Percentiles rank a stretch among this genome's conserved stretches.
phyloP scores from a whole-genome alignment of 2,797 vertebrate species.

The Melanotaenia nigrans region DNA sequence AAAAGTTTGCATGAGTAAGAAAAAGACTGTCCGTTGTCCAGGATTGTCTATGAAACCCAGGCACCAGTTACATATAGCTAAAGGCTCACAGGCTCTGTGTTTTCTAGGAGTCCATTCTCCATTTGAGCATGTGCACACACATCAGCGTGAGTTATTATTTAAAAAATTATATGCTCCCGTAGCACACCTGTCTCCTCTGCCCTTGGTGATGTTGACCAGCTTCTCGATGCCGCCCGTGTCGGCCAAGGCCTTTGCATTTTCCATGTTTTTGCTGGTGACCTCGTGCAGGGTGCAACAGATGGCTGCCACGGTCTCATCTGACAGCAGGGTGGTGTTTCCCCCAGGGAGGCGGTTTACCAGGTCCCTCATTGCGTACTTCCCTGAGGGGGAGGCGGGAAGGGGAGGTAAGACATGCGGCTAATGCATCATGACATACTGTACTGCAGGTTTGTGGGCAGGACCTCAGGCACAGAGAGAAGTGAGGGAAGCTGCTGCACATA shows the following conservation, averaged over 20 bases:
- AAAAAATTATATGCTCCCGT: slow-evolving; percentile 20
- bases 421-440: slow-evolving; percentile 7
- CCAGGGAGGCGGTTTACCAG: slow-evolving; percentile 96
- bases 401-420: slow-evolving; percentile 27
- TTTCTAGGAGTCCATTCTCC: not conserved
- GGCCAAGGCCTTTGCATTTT: slow-evolving; percentile 96
- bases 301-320: slow-evolving; percentile 94
- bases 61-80: slow-evolving; percentile 3
- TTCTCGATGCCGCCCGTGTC: slow-evolving; percentile 97
- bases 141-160: not conserved
- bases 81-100: not conserved
- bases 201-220: slow-evolving; percentile 97
- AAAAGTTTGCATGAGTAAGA: slow-evolving; percentile 8
- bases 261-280: slow-evolving; percentile 99
- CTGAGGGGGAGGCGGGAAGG: slow-evolving; percentile 57
- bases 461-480: slow-evolving; percentile 4
- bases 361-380: slow-evolving; percentile 94
- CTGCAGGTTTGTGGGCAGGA: slow-evolving; percentile 22
- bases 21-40: slow-evolving; percentile 14
- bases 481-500: not conserved
- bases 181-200: slow-evolving; percentile 93
- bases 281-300: slow-evolving; percentile 98
- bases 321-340: slow-evolving; percentile 87
- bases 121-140: slow-evolving; percentile 5
- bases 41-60: slow-evolving; percentile 14